phyloP scores from a whole-genome alignment of 2,113 vertebrate genomes.

The Psittacus erithacus region DNA sequence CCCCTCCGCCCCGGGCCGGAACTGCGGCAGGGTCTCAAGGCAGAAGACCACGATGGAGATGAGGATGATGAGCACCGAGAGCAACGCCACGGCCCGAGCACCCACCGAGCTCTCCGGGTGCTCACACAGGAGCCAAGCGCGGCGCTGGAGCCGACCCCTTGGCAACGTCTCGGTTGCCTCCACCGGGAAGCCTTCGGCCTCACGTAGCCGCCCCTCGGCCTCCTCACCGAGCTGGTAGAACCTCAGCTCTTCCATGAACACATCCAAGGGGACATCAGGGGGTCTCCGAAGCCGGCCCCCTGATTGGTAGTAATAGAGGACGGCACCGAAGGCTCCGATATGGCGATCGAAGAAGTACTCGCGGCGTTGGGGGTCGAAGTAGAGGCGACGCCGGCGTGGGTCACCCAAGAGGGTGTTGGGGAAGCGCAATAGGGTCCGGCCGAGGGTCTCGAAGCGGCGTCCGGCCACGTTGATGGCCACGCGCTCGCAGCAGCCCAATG shows the following conservation, averaged over 20 bases:
- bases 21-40: not conserved
- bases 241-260: not conserved
- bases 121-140: not conserved
- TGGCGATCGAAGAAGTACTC: not conserved
- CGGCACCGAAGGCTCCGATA: not conserved
- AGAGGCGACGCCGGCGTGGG: not conserved
- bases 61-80: not conserved
- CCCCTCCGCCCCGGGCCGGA: rapidly evolving
- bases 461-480: not conserved
- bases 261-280: rapidly evolving
- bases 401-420: not conserved
- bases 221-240: not conserved
- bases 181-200: not conserved
- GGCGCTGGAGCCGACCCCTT: rapidly evolving
- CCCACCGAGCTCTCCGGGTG: not conserved
- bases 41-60: not conserved
- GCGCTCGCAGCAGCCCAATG: not conserved
- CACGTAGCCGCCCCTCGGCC: not conserved
- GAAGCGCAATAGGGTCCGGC: not conserved
- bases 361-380: not conserved
- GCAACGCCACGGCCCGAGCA: not conserved
- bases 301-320: not conserved
- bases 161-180: not conserved
- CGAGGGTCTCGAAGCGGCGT: not conserved
- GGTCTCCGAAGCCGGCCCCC: not conserved